Conservation (phyloP, 2,113 vertebrate species). For the Butorides virescens region DNA sequence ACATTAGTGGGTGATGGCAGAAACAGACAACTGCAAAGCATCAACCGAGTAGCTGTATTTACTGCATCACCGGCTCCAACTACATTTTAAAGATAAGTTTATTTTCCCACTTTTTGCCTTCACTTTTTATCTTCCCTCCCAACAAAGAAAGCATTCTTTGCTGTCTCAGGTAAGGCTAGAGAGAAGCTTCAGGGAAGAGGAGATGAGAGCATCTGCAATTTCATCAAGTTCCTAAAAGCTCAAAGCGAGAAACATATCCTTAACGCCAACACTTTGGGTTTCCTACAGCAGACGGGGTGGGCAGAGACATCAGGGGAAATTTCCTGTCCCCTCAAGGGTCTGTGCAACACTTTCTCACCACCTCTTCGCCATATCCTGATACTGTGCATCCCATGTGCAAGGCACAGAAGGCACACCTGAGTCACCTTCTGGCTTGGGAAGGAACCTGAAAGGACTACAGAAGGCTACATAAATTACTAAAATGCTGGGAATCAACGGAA, state of each 20-base stretch:
- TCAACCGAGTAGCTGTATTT: background rate
- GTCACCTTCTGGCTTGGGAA: background rate
- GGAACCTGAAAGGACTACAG: background rate
- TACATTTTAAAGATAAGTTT: background rate
- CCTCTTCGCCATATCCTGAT: background rate
- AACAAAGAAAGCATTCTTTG: background rate
- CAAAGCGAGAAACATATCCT: background rate
- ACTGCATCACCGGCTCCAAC: background rate
- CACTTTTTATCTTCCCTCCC: background rate
- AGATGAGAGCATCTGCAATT: background rate
- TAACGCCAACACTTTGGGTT: background rate
- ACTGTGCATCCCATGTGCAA: background rate
- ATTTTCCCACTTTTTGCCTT: background rate
- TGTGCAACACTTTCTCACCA: background rate
- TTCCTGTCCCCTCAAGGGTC: background rate
- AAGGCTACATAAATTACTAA: background rate
- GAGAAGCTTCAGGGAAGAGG: background rate
- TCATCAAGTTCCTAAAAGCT: background rate
- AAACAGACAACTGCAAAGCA: background rate
- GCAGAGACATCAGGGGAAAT: background rate
- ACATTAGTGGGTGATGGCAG: background rate
- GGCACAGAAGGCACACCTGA: background rate
- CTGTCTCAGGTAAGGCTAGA: background rate
- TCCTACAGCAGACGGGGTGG: rapidly evolving
- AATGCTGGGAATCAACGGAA: background rate